Conservation (phyloP, 1,140 invertebrate genomes). For the Diabrotica undecimpunctata region DNA sequence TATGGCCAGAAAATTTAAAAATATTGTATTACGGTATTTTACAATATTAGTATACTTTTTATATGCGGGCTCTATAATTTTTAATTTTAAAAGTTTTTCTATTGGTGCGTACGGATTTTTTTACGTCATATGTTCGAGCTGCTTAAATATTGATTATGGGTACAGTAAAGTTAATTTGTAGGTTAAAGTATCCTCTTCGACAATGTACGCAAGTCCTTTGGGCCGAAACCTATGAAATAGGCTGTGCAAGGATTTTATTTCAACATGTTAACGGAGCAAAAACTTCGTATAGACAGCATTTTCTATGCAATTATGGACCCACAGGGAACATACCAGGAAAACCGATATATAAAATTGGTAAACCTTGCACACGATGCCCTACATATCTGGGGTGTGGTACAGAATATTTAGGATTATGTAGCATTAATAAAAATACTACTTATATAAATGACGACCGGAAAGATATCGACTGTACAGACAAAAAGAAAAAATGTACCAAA, state of each 20-base stretch:
- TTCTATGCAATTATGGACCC: constrained; percentile 51
- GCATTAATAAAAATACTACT: neutral
- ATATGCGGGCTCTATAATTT: too few relatives aligned
- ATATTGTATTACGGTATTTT: too few relatives aligned
- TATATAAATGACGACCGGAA: too few relatives aligned
- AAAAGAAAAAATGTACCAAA: too few relatives aligned
- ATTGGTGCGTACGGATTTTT: too few relatives aligned
- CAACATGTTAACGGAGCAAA: constrained; percentile 27
- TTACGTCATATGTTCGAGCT: too few relatives aligned
- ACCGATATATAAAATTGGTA: constrained; percentile 35
- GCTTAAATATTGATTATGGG: too few relatives aligned
- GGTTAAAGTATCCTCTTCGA: neutral
- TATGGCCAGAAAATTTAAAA: too few relatives aligned
- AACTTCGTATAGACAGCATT: constrained; percentile 35
- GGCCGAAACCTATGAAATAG: constrained; percentile 47
- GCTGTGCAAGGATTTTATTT: constrained; percentile 38
- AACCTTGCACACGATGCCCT: constrained; percentile 34
- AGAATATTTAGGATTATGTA: constrained; percentile 36
- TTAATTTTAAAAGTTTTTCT: too few relatives aligned
- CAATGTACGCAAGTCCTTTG: constrained; percentile 50
- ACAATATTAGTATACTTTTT: too few relatives aligned
- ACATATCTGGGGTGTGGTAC: constrained; percentile 33
- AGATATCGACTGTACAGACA: too few relatives aligned
- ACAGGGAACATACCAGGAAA: constrained; percentile 45
- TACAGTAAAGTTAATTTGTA: neutral